A percentile compares a stretch with the other conserved stretches of the same genome.
Evolutionary conservation across 2,113 vertebrate genomes (phyloP).

Genomic region (Phalacrocorax carbo): DNA sequence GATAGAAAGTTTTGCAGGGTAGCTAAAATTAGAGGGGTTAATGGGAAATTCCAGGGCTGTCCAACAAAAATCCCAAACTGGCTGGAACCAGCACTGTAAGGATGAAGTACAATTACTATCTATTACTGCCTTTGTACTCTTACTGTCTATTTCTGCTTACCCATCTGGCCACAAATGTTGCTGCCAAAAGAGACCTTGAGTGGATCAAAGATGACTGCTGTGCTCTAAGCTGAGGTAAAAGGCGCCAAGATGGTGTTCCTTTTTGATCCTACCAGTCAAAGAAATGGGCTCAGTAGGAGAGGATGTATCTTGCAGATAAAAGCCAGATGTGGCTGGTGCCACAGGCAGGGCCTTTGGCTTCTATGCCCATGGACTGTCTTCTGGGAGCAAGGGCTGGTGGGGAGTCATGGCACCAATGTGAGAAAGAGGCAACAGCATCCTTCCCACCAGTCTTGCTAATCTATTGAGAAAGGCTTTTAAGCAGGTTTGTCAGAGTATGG

Average conservation of each 20-base stretch:
- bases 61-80: background rate
- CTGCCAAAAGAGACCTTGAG: background rate
- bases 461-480: background rate
- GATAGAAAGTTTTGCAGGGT: background rate
- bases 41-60: background rate
- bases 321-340: background rate
- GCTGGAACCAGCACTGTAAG: background rate
- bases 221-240: background rate
- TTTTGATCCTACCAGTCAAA: background rate
- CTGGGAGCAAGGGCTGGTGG: background rate
- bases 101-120: background rate
- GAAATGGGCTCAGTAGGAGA: background rate
- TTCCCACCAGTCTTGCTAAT: background rate
- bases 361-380: background rate
- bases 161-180: background rate
- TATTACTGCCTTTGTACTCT: background rate
- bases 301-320: background rate
- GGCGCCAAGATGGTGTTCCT: background rate
- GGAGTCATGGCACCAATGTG: background rate
- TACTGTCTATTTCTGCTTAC: background rate
- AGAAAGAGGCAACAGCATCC: background rate
- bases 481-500: background rate
- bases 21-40: background rate
- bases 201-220: background rate
- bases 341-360: background rate